Evolutionary conservation across 2,888 invertebrate genomes (phyloP).

Genomic region (Apamea anceps): DNA sequence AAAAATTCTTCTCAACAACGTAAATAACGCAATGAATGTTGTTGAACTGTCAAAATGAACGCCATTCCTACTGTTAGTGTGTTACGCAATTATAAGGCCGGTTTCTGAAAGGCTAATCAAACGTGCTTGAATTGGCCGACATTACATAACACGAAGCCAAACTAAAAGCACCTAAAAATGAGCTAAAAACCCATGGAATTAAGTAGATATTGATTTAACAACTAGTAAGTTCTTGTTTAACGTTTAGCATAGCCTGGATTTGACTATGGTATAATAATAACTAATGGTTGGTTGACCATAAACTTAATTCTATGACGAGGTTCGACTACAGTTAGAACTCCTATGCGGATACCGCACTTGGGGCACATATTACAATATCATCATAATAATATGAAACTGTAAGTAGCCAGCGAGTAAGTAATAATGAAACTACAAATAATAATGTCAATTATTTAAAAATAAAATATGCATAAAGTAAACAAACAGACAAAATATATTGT

Average conservation of each 20-base stretch:
- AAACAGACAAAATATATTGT: slow-evolving; percentile 34
- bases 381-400: slow-evolving; percentile 12
- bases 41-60: neutral
- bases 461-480: slow-evolving; percentile 2
- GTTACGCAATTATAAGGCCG: too few species aligned
- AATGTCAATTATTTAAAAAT: slow-evolving; percentile 17
- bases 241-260: neutral
- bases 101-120: neutral
- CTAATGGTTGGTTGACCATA: neutral
- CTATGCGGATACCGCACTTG: slow-evolving; percentile 26
- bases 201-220: neutral
- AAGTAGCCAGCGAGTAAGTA: slow-evolving; percentile 30
- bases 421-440: slow-evolving; percentile 24
- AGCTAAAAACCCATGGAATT: neutral
- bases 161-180: slow-evolving; percentile 10
- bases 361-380: slow-evolving; percentile 5
- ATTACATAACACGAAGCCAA: neutral
- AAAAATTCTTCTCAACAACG: neutral
- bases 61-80: neutral
- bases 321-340: slow-evolving; percentile 17
- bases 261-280: neutral
- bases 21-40: neutral
- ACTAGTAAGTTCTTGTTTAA: neutral
- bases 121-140: neutral
- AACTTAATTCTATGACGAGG: slow-evolving; percentile 12